Base-by-base conservation (phyloP, 2,888 invertebrate genomes). In the Acleris sparsana region DNA sequence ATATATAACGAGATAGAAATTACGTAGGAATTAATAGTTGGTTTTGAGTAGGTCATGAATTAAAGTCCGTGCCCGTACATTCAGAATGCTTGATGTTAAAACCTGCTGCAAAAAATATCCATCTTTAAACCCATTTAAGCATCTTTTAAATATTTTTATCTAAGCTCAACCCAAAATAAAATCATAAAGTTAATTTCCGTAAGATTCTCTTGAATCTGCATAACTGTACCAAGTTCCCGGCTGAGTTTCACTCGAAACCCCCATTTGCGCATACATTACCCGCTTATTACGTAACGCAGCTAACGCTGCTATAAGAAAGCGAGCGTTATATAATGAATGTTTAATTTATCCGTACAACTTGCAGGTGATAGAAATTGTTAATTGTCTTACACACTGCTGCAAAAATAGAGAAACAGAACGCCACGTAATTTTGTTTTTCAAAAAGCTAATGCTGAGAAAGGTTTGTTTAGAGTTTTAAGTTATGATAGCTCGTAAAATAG, bases 201-300 rank as follows among this genome's bases (percentile, higher is more conserved):
- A 73, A 74, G 77, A 81, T 78, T 78, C 77, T 74, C 76, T 73
- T 68, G 73, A 62, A 80, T 80, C 78, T 83, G 80, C 82, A 83
- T 83, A 80, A 80, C 77, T 79, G 49, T 67, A 61, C 53, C 33
- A 20, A 53, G 61, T 53, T 46, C 17, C 25, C n/a, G 11, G 17
- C 61, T 75, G 75, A 80, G 82, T 81, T 78, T 70, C 63, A 70
- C 56, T 63, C 51, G 39, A 63, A 62, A 55, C 70, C 69, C 67
- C 72, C 72, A 73, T 75, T 78, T 71, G 65, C 55, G 69, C 66
- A 64, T 78, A 74, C 77, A 77, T 75, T 74, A 72, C 79, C 62
- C 70, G 71, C 63, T 75, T 73, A 67, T 58, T 75, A 63, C 43
- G 61, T 39, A 16, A 44, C 55, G 55, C 68, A 62, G 66, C 60